These are phyloP conservation scores for Pediacus dermestoides DNA, from an alignment of 2,888 invertebrate species.

Conservation along the genomic window DNA sequence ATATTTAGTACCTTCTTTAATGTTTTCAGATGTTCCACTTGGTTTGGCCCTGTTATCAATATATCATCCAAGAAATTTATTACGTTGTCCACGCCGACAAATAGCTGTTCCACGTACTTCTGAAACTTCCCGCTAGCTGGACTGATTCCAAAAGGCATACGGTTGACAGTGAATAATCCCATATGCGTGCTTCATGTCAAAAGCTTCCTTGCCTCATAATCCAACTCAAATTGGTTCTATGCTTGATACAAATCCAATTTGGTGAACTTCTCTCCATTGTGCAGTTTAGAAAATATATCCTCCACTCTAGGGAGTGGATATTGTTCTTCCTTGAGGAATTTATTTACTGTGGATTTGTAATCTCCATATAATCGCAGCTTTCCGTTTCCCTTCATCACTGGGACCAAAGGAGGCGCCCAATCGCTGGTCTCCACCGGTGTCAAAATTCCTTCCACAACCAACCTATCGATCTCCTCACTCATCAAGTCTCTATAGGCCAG, in stretches of 20 bases:
- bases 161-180: background rate
- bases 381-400: no score
- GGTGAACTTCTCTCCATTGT: constrained; percentile 3
- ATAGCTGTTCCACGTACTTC: constrained; percentile 33
- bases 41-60: constrained; percentile 26
- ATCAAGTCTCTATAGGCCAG: no score
- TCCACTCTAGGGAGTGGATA: constrained; percentile 8
- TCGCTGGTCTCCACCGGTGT: no score
- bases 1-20: constrained; percentile 24
- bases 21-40: constrained; percentile 20
- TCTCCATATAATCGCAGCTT: no score
- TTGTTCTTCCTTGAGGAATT: background rate
- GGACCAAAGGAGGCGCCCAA: no score
- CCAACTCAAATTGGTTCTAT: constrained; percentile 10
- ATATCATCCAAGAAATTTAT: constrained; percentile 35
- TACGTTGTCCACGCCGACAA: constrained; percentile 30
- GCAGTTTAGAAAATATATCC: constrained; percentile 3
- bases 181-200: constrained; percentile 3
- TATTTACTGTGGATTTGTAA: no score
- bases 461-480: no score
- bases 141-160: constrained; percentile 1
- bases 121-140: constrained; percentile 34
- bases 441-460: no score
- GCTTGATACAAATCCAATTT: constrained; percentile 8
- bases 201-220: constrained; percentile 3